phyloP scores from a whole-genome alignment of 2,113 vertebrate genomes.

The Takifugu bimaculatus region DNA sequence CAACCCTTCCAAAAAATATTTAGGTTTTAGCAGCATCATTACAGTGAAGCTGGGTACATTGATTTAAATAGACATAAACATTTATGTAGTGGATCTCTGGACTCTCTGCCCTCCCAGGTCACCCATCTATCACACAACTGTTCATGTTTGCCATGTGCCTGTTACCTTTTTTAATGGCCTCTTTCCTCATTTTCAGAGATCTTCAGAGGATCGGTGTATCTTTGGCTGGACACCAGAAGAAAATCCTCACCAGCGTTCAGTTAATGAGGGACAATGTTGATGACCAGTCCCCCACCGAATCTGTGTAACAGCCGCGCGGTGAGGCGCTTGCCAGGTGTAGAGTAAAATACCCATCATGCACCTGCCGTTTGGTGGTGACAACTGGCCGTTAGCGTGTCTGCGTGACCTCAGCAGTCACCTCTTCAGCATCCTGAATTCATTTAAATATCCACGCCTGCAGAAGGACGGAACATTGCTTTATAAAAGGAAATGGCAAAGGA shows the following conservation, averaged over 20 bases:
- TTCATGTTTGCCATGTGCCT: background rate
- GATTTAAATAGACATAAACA: too few relatives aligned
- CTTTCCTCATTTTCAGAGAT: slow-evolving; percentile 74
- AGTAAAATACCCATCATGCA: slow-evolving; percentile 14
- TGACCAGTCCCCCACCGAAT: slow-evolving; percentile 83
- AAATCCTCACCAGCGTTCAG: slow-evolving; percentile 96
- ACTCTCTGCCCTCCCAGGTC: too few relatives aligned
- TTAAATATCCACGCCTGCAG: slow-evolving; percentile 1
- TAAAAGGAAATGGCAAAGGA: background rate
- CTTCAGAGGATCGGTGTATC: slow-evolving; percentile 93
- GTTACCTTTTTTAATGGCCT: background rate
- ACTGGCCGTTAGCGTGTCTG: background rate
- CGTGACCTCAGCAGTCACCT: background rate
- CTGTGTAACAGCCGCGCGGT: slow-evolving; percentile 42
- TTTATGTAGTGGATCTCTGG: too few relatives aligned
- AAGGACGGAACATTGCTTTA: background rate
- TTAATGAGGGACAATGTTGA: slow-evolving; percentile 87
- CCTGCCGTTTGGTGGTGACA: slow-evolving; percentile 1
- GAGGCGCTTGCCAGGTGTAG: slow-evolving; percentile 9
- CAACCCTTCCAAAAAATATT: too few relatives aligned
- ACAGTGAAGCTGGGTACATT: too few relatives aligned
- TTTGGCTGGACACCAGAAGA: slow-evolving; percentile 97
- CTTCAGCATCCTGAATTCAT: background rate
- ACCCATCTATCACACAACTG: too few relatives aligned
- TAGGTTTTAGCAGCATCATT: too few relatives aligned